phyloP scores from a whole-genome alignment of 2,888 invertebrate species.

The Dryococelus australis region DNA sequence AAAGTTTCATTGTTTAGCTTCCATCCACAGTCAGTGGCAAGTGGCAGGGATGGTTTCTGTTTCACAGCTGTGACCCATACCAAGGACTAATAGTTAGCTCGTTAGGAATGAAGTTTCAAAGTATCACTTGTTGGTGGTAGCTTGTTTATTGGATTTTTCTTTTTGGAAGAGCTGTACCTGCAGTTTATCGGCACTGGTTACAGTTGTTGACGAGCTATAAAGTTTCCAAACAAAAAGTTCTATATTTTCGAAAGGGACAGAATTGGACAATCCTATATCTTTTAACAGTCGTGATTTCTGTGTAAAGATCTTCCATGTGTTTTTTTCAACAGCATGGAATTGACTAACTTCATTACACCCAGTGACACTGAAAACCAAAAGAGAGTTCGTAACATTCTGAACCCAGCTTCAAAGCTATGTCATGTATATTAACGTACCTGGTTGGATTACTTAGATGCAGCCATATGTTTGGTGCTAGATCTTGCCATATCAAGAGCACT shows the following conservation, averaged over 20 bases:
- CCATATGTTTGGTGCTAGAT: slow-evolving; percentile 4
- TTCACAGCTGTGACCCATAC: background rate
- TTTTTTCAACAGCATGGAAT: background rate
- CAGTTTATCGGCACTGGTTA: too few species aligned
- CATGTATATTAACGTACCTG: too few species aligned
- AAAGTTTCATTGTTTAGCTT: background rate
- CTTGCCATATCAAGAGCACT: slow-evolving; percentile 10
- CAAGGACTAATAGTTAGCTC: background rate
- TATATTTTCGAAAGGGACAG: too few species aligned
- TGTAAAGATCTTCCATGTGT: background rate
- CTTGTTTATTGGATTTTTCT: too few species aligned
- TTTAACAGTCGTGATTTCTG: background rate
- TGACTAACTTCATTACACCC: background rate
- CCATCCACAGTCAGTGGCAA: background rate
- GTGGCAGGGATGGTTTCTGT: slow-evolving; percentile 11
- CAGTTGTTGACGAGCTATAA: too few species aligned
- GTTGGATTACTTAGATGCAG: background rate
- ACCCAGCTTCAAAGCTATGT: too few species aligned
- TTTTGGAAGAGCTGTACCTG: too few species aligned
- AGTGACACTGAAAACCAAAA: too few species aligned
- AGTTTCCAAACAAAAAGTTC: too few species aligned
- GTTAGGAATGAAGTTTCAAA: too few species aligned
- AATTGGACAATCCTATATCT: background rate
- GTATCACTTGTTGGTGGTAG: too few species aligned
- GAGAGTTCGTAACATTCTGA: too few species aligned